Evolutionary conservation across 2,113 vertebrate genomes (phyloP).

Genomic region (Lamprotornis superbus): DNA sequence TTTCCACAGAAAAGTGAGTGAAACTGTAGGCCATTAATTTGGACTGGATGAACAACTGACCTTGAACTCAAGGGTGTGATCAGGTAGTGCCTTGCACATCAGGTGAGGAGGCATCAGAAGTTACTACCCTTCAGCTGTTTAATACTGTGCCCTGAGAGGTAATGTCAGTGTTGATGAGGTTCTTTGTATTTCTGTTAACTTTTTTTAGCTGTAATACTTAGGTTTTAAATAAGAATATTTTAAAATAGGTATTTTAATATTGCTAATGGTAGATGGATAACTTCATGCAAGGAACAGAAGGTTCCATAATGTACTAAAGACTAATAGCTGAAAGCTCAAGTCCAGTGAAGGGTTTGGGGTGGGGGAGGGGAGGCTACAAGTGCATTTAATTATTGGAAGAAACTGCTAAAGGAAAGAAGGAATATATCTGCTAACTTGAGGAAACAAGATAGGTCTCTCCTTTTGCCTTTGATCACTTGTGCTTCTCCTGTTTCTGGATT

Average conservation of each 20-base stretch:
- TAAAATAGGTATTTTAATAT: neutral
- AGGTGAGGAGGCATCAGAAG: neutral
- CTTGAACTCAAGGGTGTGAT: neutral
- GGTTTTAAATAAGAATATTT: neutral
- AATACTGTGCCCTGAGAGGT: neutral
- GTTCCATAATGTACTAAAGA: neutral
- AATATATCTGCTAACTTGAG: neutral
- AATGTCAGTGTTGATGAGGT: neutral
- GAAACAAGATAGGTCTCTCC: neutral
- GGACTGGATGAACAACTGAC: neutral
- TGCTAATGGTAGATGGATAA: neutral
- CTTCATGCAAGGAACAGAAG: neutral
- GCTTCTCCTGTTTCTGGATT: neutral
- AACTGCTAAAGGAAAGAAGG: neutral
- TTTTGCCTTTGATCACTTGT: neutral
- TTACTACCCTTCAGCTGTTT: neutral
- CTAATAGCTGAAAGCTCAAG: neutral
- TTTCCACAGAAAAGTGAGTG: neutral
- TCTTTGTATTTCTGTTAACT: neutral
- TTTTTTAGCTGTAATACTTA: neutral
- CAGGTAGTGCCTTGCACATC: neutral
- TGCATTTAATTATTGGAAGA: neutral
- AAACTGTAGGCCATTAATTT: neutral
- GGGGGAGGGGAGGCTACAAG: neutral
- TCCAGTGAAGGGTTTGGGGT: neutral